Conservation (phyloP, 2,888 invertebrate species). For the Dorcus parallelipipedus region DNA sequence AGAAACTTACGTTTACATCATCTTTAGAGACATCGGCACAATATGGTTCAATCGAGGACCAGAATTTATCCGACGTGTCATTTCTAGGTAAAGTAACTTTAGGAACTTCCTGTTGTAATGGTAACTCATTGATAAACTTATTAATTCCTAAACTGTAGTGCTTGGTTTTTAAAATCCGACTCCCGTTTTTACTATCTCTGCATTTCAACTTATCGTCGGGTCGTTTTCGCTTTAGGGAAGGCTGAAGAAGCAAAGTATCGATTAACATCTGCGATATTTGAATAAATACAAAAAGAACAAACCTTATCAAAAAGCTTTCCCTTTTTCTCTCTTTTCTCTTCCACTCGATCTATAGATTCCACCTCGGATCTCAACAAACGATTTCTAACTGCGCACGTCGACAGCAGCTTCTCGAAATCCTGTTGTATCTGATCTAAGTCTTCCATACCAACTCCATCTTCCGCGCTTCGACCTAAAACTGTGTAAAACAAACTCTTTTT, state of each 20-base stretch:
- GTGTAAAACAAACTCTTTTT: slow-evolving; percentile 12
- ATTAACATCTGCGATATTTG: not conserved
- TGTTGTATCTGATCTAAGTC: slow-evolving; percentile 84
- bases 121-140: slow-evolving; percentile 34
- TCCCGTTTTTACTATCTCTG: slow-evolving; percentile 39
- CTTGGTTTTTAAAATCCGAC: slow-evolving; percentile 36
- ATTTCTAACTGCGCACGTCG: slow-evolving; percentile 76
- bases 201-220: slow-evolving; percentile 42
- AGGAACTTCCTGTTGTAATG: slow-evolving; percentile 59
- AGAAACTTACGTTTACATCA: slow-evolving; percentile 62
- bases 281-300: not conserved
- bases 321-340: slow-evolving; percentile 54
- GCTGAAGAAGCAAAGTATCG: slow-evolving; percentile 20
- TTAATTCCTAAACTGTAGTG: slow-evolving; percentile 35
- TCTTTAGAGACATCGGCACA: slow-evolving; percentile 85
- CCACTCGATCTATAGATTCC: slow-evolving; percentile 62
- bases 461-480: slow-evolving; percentile 64
- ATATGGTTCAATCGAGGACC: slow-evolving; percentile 91
- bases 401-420: slow-evolving; percentile 82
- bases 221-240: slow-evolving; percentile 42
- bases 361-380: slow-evolving; percentile 76
- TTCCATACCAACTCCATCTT: slow-evolving; percentile 80
- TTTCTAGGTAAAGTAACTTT: slow-evolving; percentile 77
- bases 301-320: slow-evolving; percentile 41
- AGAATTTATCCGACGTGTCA: slow-evolving; percentile 92